These are phyloP conservation scores for Morpho achilles DNA, from an alignment of 2,888 invertebrate species.

Conservation along the genomic window DNA sequence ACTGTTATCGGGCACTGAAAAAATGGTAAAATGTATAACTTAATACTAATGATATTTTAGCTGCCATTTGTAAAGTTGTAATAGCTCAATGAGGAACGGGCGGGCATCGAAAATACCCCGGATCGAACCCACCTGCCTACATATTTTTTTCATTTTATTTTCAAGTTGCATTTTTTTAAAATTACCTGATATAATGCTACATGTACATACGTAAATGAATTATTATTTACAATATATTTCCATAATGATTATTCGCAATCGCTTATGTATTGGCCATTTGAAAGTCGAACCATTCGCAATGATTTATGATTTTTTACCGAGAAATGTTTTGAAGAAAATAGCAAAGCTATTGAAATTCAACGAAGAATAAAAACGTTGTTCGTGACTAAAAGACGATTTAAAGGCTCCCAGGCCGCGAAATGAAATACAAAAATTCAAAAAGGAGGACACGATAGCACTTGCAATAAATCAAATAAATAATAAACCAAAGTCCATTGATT, in stretches of 20 bases:
- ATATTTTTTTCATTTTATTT: too few species aligned
- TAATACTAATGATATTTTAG: too few species aligned
- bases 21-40: too few species aligned
- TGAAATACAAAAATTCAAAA: conserved; percentile 25
- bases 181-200: too few species aligned
- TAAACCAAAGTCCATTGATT: conserved; percentile 12
- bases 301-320: conserved; percentile 14
- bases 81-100: too few species aligned
- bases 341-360: conserved; percentile 20
- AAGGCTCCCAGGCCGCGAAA: conserved; percentile 12
- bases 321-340: conserved; percentile 9
- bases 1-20: too few species aligned
- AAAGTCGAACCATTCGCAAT: not conserved
- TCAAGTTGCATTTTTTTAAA: too few species aligned
- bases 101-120: too few species aligned
- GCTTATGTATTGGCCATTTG: not conserved
- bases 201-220: too few species aligned
- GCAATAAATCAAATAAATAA: conserved; percentile 27
- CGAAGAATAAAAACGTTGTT: conserved; percentile 19
- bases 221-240: too few species aligned
- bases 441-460: conserved; percentile 14
- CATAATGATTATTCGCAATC: not conserved
- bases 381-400: conserved; percentile 21
- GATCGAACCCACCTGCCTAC: too few species aligned
- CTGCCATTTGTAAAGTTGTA: too few species aligned